These are phyloP conservation scores for Actinia equina DNA, from an alignment of 64 coral and sea anemone genomes.

Conservation along the genomic window DNA sequence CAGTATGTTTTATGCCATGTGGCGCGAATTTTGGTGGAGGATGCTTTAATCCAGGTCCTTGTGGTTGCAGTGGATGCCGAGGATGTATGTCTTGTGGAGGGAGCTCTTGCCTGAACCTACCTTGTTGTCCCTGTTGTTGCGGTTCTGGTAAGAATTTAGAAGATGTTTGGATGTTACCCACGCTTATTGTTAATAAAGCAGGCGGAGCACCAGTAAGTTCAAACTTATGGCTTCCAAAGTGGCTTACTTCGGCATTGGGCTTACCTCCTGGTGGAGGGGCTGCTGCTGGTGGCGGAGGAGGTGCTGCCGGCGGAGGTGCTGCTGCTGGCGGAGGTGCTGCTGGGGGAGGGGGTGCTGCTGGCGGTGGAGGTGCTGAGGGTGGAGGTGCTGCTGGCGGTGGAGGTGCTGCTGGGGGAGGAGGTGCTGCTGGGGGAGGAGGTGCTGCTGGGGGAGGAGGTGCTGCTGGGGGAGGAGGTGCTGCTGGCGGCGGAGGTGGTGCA, in stretches of 20 bases:
- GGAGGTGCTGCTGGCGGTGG: not conserved
- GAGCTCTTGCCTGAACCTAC: conserved; percentile 41
- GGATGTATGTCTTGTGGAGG: conserved; percentile 52
- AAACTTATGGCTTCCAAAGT: conserved; percentile 57
- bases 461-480: not conserved
- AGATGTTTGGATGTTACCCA: conserved; percentile 76
- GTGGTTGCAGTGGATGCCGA: conserved; percentile 1
- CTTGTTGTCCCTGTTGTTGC: conserved; percentile 72
- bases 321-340: conserved; percentile 3
- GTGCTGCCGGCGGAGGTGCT: conserved; percentile 3
- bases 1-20: conserved; percentile 37
- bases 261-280: conserved; percentile 21
- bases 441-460: not conserved
- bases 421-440: not conserved
- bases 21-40: conserved; percentile 61
- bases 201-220: conserved; percentile 17
- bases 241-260: conserved; percentile 33
- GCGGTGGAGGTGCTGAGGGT: not conserved
- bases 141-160: conserved; percentile 54
- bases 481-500: not conserved
- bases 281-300: not conserved
- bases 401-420: conserved; percentile 12
- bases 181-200: conserved; percentile 63
- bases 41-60: conserved; percentile 12
- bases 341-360: conserved; percentile 9